Evolutionary conservation across 2,888 invertebrate genomes (phyloP).

Genomic region (Netelia melanura): DNA sequence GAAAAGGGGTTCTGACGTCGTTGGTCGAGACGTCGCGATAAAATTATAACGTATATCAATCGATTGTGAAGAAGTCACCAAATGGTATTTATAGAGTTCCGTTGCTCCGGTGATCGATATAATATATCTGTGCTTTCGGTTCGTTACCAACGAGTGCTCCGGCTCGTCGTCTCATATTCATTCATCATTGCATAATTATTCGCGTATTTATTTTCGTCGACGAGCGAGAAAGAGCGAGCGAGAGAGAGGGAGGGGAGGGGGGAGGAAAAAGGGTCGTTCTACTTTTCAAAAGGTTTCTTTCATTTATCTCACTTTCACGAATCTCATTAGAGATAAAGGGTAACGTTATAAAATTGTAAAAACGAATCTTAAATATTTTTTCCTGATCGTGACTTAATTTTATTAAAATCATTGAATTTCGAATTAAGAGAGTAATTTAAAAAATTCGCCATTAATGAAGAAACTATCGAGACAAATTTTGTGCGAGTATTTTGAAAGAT

Average conservation of each 20-base stretch:
- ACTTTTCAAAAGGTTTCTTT: slow-evolving; percentile 39
- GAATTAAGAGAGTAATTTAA: too few relatives aligned
- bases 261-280: slow-evolving; percentile 21
- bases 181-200: slow-evolving; percentile 1
- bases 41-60: slow-evolving; percentile 25
- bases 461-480: too few relatives aligned
- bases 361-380: too few relatives aligned
- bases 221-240: neutral
- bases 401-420: slow-evolving; percentile 28
- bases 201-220: neutral
- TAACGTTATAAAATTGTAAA: too few relatives aligned
- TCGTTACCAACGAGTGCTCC: neutral
- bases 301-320: neutral
- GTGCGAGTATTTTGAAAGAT: too few relatives aligned
- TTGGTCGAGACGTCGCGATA: slow-evolving; percentile 39
- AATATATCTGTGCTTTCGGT: slow-evolving; percentile 19
- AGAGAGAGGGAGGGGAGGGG: neutral
- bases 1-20: slow-evolving; percentile 38
- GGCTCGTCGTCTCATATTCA: neutral
- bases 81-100: slow-evolving; percentile 56
- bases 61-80: slow-evolving; percentile 53
- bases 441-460: too few relatives aligned
- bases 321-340: neutral
- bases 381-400: slow-evolving; percentile 4
- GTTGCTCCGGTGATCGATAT: slow-evolving; percentile 49